phyloP scores from a whole-genome alignment of 1,140 invertebrate species.

The Drosophila hydei region DNA sequence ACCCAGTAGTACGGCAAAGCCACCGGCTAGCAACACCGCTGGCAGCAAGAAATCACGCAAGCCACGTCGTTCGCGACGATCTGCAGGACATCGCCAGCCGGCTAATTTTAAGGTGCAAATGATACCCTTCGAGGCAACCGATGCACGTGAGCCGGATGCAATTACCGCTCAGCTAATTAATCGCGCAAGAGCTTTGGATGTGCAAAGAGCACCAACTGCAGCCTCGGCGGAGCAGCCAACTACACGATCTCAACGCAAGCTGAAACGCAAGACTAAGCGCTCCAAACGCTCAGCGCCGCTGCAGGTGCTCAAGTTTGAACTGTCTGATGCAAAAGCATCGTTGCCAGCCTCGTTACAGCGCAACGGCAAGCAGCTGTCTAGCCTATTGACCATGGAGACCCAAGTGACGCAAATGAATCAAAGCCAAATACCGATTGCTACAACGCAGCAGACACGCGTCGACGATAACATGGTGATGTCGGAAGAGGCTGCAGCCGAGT shows the following conservation, averaged over 20 bases:
- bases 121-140: constrained; percentile 74
- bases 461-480: constrained; percentile 53
- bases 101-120: constrained; percentile 70
- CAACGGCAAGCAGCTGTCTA: constrained; percentile 41
- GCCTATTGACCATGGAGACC: constrained; percentile 57
- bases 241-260: constrained; percentile 13
- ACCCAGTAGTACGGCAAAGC: constrained; percentile 2
- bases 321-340: constrained; percentile 68
- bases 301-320: constrained; percentile 76
- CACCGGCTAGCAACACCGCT: not conserved
- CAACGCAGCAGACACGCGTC: constrained; percentile 15
- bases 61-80: constrained; percentile 45
- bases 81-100: constrained; percentile 37
- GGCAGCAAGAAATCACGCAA: constrained; percentile 22
- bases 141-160: constrained; percentile 72
- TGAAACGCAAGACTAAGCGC: constrained; percentile 51
- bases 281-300: constrained; percentile 54
- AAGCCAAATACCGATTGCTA: constrained; percentile 9
- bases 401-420: not conserved
- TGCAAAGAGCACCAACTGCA: constrained; percentile 25
- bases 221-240: not conserved
- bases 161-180: constrained; percentile 62
- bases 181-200: constrained; percentile 60
- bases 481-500: constrained; percentile 53
- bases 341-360: constrained; percentile 36